These are phyloP conservation scores for Burhinus oedicnemus DNA, from an alignment of 2,113 vertebrate species.

Conservation along the genomic window DNA sequence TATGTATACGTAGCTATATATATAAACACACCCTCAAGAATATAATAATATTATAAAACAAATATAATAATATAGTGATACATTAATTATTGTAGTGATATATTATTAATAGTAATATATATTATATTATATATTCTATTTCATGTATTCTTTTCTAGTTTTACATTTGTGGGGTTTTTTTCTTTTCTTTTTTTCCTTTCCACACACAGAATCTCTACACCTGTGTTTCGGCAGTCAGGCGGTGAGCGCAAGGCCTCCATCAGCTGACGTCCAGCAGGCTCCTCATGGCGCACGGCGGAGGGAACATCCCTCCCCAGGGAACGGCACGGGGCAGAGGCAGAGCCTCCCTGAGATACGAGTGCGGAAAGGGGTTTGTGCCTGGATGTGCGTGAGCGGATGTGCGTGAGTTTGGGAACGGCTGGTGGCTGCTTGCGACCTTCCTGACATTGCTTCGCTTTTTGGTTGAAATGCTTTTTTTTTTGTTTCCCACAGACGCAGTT, in stretches of 20 bases:
- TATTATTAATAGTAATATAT: neutral
- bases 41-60: neutral
- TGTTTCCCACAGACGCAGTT: neutral
- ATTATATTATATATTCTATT: neutral
- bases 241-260: accelerated
- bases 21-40: neutral
- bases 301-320: neutral
- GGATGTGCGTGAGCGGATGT: neutral
- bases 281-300: accelerated
- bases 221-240: neutral
- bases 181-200: neutral
- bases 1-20: too few relatives aligned
- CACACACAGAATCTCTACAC: neutral
- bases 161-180: neutral
- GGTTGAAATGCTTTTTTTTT: neutral
- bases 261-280: neutral
- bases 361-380: neutral
- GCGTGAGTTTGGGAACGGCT: neutral
- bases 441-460: neutral
- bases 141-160: neutral
- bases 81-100: neutral
- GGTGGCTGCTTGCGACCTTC: neutral
- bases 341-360: accelerated
- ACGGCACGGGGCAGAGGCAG: accelerated
- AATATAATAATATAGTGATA: neutral